phyloP scores from a whole-genome alignment of 2,797 vertebrate species.

The Phalanger gymnotis region DNA sequence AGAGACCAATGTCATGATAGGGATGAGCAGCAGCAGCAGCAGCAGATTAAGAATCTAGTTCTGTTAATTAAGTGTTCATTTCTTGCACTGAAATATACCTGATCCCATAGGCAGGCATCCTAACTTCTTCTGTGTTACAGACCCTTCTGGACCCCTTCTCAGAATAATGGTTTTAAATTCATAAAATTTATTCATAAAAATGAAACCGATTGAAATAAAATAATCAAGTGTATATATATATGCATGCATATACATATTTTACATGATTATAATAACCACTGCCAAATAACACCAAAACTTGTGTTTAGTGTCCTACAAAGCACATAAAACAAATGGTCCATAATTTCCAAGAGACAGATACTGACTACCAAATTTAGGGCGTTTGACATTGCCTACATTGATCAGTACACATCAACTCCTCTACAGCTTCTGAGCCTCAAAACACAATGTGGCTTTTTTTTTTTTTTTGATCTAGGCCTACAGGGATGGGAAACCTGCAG shows the following conservation, averaged over 20 bases:
- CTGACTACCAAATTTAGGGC: background rate
- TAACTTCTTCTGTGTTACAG: background rate
- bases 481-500: too few relatives aligned
- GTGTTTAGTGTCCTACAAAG: background rate
- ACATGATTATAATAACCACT: background rate
- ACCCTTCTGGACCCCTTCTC: background rate
- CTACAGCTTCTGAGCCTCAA: background rate
- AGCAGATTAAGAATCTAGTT: background rate
- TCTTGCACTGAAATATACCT: background rate
- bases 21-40: background rate
- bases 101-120: background rate
- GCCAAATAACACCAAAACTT: background rate
- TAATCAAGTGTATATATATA: background rate
- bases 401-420: background rate
- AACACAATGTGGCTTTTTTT: too few relatives aligned
- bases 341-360: too few relatives aligned
- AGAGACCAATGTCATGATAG: background rate
- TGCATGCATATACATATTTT: background rate
- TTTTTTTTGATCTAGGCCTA: too few relatives aligned
- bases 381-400: background rate
- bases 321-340: background rate
- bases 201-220: background rate
- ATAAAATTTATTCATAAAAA: background rate
- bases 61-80: background rate
- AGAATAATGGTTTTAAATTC: background rate